Percentiles rank a stretch among this genome's conserved stretches.
Conservation (phyloP, 2,888 invertebrate species). For the Antitype chi region DNA sequence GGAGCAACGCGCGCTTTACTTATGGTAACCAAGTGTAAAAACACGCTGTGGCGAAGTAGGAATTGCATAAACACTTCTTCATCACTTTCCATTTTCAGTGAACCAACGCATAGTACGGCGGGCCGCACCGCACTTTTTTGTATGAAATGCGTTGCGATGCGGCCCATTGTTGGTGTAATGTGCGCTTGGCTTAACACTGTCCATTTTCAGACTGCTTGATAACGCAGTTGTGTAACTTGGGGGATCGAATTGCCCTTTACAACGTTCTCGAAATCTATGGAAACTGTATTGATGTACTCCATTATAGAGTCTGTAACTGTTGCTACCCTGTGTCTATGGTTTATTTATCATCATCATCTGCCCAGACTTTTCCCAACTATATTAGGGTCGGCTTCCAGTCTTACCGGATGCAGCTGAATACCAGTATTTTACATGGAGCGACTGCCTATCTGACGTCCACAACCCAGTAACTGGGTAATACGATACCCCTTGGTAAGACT, state of each 20-base stretch:
- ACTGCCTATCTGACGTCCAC: too few relatives aligned
- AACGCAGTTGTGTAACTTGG: not conserved
- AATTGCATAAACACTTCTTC: not conserved
- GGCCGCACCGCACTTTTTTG: too few relatives aligned
- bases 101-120: too few relatives aligned
- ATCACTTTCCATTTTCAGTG: not conserved
- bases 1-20: not conserved
- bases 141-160: too few relatives aligned
- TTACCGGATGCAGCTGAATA: too few relatives aligned
- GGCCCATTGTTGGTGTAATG: not conserved
- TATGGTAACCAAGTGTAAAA: not conserved
- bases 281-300: not conserved
- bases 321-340: not conserved
- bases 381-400: too few relatives aligned
- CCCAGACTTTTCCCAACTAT: too few relatives aligned
- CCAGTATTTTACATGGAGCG: too few relatives aligned
- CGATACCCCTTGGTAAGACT: too few relatives aligned
- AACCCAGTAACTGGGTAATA: too few relatives aligned
- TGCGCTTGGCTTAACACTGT: not conserved
- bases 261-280: not conserved
- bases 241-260: not conserved
- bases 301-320: not conserved
- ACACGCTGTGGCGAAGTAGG: not conserved
- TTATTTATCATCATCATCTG: not conserved
- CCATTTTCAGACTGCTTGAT: not conserved